Conservation (phyloP, 2,113 vertebrate species). For the Panthera tigris region DNA sequence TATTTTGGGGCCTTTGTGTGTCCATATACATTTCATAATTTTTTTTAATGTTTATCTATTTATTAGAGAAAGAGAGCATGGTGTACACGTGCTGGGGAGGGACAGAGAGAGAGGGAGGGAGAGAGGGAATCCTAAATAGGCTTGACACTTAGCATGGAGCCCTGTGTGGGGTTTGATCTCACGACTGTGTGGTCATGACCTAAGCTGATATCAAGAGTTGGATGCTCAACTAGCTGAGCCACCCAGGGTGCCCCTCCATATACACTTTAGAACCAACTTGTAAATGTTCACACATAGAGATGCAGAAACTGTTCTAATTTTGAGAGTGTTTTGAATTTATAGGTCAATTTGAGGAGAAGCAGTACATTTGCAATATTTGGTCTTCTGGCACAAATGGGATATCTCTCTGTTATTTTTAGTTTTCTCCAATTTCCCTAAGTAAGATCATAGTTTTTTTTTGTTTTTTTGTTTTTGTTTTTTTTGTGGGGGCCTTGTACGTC, state of each 20-base stretch:
- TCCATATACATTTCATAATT: neutral
- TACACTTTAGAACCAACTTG: neutral
- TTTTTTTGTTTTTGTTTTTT: neutral
- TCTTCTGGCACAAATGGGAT: neutral
- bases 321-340: neutral
- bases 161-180: too few relatives aligned
- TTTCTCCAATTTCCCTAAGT: neutral
- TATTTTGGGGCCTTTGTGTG: neutral
- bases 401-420: neutral
- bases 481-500: neutral
- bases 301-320: neutral
- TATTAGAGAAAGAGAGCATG: too few relatives aligned
- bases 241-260: too few relatives aligned
- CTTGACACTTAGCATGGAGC: too few relatives aligned
- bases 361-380: neutral
- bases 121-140: too few relatives aligned
- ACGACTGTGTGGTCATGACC: too few relatives aligned
- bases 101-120: too few relatives aligned
- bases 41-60: too few relatives aligned
- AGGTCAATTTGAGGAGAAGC: conserved; percentile 1
- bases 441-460: neutral
- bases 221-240: too few relatives aligned
- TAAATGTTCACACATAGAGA: neutral
- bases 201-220: too few relatives aligned
- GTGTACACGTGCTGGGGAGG: too few relatives aligned